These are phyloP conservation scores for Megamerina dolium DNA, from an alignment of 2,888 invertebrate genomes.

Conservation along the genomic window DNA sequence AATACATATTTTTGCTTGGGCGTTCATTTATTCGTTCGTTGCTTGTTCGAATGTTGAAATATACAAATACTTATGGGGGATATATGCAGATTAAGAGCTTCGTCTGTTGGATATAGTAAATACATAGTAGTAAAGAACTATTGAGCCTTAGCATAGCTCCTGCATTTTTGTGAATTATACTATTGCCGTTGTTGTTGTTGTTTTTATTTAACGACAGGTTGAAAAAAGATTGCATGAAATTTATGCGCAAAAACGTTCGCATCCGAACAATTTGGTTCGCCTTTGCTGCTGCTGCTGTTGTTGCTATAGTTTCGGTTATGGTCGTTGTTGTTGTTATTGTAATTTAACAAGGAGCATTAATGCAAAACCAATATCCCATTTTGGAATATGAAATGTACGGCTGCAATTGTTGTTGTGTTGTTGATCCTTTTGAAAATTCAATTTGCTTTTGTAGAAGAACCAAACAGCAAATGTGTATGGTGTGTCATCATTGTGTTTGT, in stretches of 20 bases:
- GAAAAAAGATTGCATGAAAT: constrained; percentile 22
- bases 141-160: background rate
- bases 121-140: no score
- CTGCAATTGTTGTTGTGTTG: no score
- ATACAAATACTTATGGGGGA: constrained; percentile 32
- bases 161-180: constrained; percentile 23
- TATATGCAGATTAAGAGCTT: constrained; percentile 37
- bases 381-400: no score
- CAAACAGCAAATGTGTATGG: background rate
- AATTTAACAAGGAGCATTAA: no score
- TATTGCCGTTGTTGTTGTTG: constrained; percentile 20
- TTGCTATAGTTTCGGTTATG: background rate
- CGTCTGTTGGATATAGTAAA: no score
- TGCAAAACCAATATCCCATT: no score
- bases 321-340: constrained; percentile 6
- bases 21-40: background rate
- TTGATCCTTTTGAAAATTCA: constrained; percentile 3
- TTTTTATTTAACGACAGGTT: constrained; percentile 21
- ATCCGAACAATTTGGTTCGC: constrained; percentile 34
- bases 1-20: background rate
- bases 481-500: constrained; percentile 8
- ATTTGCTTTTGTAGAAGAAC: constrained; percentile 5
- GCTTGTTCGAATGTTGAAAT: background rate
- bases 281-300: constrained; percentile 24
- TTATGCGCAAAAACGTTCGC: constrained; percentile 34